Percentiles rank a stretch among this genome's conserved stretches.
Conservation (phyloP, 2,797 vertebrate genomes). For the Crax fasciolata region DNA sequence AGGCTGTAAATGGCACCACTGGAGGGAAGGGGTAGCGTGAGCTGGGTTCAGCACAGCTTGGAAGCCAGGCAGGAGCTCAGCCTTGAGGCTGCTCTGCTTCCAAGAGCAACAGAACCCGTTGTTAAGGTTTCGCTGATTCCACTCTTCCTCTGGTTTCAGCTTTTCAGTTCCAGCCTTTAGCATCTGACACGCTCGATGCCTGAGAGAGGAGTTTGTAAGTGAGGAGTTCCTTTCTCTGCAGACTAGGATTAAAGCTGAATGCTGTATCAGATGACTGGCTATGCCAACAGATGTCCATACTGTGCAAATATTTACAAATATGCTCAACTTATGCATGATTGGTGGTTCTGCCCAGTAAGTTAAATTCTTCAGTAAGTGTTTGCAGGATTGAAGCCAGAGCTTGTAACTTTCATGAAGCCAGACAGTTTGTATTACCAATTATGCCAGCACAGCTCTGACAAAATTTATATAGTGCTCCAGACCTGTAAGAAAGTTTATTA, state of each 20-base stretch:
- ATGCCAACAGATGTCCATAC: conserved; percentile 64
- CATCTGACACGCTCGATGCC: neutral
- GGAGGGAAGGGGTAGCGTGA: neutral
- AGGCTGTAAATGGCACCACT: neutral
- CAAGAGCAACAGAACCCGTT: neutral
- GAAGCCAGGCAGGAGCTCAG: neutral
- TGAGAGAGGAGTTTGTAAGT: neutral
- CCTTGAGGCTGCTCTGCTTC: neutral
- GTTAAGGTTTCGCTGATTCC: neutral
- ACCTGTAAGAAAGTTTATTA: conserved; percentile 68
- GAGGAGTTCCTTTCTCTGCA: neutral
- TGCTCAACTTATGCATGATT: conserved; percentile 59
- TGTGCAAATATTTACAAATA: conserved; percentile 77
- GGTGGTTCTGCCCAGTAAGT: conserved; percentile 56
- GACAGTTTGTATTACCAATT: conserved; percentile 69
- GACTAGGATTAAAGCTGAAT: conserved; percentile 39
- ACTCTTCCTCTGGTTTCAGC: neutral
- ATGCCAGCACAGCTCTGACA: conserved; percentile 60
- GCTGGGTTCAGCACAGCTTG: neutral
- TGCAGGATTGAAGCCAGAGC: conserved; percentile 71
- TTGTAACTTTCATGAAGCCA: conserved; percentile 70
- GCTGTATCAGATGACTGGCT: conserved; percentile 37
- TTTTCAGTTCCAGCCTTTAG: neutral
- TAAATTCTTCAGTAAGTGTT: conserved; percentile 64
- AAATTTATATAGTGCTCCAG: conserved; percentile 68